These are phyloP conservation scores for Pocillopora damicornis DNA, from an alignment of 64 coral and sea anemone species.

Conservation along the genomic window DNA sequence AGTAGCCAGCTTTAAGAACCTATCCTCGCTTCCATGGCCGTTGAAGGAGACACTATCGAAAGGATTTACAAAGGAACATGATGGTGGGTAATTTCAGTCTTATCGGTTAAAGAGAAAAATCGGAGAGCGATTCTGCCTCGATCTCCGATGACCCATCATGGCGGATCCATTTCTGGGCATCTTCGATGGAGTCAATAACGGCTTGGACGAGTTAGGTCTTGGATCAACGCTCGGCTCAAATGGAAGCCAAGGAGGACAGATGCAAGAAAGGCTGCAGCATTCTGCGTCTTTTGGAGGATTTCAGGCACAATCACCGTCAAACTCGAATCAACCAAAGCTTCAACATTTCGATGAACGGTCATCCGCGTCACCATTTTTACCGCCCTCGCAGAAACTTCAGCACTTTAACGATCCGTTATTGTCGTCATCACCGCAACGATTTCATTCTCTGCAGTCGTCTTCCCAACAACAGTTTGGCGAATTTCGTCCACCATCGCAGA, in stretches of 20 bases:
- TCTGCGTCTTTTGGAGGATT: slow-evolving; percentile 74
- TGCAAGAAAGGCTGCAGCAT: slow-evolving; percentile 67
- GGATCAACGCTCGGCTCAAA: slow-evolving; percentile 62
- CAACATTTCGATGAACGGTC: slow-evolving; percentile 88
- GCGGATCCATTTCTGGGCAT: slow-evolving; percentile 93
- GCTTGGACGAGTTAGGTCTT: slow-evolving; percentile 66
- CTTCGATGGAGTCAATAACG: slow-evolving; percentile 79
- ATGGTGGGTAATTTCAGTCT: slow-evolving; percentile 1
- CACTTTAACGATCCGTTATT: slow-evolving; percentile 91
- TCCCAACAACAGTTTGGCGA: slow-evolving; percentile 75
- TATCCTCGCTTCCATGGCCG: slow-evolving; percentile 13
- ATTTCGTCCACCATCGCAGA: slow-evolving; percentile 64
- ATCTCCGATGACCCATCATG: slow-evolving; percentile 58
- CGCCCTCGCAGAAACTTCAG: slow-evolving; percentile 84
- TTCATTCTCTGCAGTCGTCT: slow-evolving; percentile 43
- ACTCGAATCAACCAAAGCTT: slow-evolving; percentile 70
- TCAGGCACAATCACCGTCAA: slow-evolving; percentile 58
- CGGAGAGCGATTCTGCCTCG: slow-evolving; percentile 5
- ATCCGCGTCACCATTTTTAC: slow-evolving; percentile 52
- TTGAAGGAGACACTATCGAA: not conserved
- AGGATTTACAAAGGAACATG: not conserved
- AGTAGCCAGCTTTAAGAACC: slow-evolving; percentile 14
- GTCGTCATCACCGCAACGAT: slow-evolving; percentile 80
- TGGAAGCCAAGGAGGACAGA: slow-evolving; percentile 69
- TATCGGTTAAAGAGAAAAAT: slow-evolving; percentile 2